Percentiles rank a stretch among this genome's conserved stretches.
These are phyloP conservation scores for Acipenser oxyrinchus DNA, from an alignment of 2,797 vertebrate species.

Conservation along the genomic window DNA sequence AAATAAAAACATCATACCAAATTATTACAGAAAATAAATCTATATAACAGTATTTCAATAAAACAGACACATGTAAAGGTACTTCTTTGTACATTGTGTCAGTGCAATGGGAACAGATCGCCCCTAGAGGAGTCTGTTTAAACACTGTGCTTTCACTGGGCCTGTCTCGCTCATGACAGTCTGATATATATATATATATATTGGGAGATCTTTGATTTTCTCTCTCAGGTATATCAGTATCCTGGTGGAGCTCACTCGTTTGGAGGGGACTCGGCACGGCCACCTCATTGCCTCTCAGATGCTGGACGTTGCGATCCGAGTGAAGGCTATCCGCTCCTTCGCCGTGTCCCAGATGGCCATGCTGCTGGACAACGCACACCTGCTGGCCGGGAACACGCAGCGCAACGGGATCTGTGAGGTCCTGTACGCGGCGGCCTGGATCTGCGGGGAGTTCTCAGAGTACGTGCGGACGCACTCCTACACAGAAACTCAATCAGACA, in stretches of 20 bases:
- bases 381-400: slow-evolving; percentile 87
- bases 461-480: slow-evolving; percentile 43
- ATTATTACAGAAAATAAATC: too few species aligned
- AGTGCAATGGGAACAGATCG: too few species aligned
- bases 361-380: slow-evolving; percentile 86
- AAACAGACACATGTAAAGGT: too few species aligned
- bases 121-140: too few species aligned
- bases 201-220: background rate
- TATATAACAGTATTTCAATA: too few species aligned
- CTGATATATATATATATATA: too few species aligned
- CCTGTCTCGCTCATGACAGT: too few species aligned
- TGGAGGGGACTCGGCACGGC: slow-evolving; percentile 91
- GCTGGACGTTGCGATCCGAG: slow-evolving; percentile 91
- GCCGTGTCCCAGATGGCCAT: slow-evolving; percentile 93
- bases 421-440: slow-evolving; percentile 92
- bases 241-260: slow-evolving; percentile 87
- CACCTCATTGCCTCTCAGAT: slow-evolving; percentile 97
- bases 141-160: too few species aligned
- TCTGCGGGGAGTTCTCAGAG: slow-evolving; percentile 97
- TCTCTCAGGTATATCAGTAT: slow-evolving; percentile 92
- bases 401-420: slow-evolving; percentile 95
- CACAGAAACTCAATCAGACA: background rate
- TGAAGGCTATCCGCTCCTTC: slow-evolving; percentile 90
- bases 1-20: too few species aligned
- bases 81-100: too few species aligned